Conservation (phyloP, 2,888 invertebrate genomes). For the Metalampra italica region DNA sequence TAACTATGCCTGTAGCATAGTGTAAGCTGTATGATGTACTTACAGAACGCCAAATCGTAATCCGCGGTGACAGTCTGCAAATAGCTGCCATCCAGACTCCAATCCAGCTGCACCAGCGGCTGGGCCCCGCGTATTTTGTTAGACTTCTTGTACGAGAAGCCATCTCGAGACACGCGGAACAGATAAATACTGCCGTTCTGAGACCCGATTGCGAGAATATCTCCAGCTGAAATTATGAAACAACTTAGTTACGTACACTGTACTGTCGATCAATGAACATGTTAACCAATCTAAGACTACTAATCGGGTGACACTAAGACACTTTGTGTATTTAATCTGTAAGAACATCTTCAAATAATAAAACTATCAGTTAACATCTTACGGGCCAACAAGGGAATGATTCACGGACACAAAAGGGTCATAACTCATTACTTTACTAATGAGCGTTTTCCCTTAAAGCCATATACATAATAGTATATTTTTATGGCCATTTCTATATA, state of each 20-base stretch:
- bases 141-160: conserved; percentile 93
- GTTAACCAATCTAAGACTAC: too few relatives aligned
- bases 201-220: conserved; percentile 91
- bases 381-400: too few relatives aligned
- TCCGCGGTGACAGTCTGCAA: conserved; percentile 94
- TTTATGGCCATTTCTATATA: too few relatives aligned
- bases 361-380: background rate
- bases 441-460: too few relatives aligned
- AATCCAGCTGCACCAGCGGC: conserved; percentile 91
- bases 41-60: conserved; percentile 92
- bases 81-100: conserved; percentile 93
- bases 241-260: background rate
- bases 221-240: conserved; percentile 82
- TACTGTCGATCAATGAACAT: too few relatives aligned
- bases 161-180: conserved; percentile 91
- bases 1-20: too few relatives aligned
- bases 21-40: conserved; percentile 58
- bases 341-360: background rate
- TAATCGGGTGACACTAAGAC: too few relatives aligned
- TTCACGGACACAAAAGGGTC: too few relatives aligned
- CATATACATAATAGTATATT: too few relatives aligned
- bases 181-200: conserved; percentile 88
- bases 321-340: background rate
- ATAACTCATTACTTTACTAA: too few relatives aligned
- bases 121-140: conserved; percentile 93